phyloP scores from a whole-genome alignment of 1,140 invertebrate genomes.

The Gryon sp. region DNA sequence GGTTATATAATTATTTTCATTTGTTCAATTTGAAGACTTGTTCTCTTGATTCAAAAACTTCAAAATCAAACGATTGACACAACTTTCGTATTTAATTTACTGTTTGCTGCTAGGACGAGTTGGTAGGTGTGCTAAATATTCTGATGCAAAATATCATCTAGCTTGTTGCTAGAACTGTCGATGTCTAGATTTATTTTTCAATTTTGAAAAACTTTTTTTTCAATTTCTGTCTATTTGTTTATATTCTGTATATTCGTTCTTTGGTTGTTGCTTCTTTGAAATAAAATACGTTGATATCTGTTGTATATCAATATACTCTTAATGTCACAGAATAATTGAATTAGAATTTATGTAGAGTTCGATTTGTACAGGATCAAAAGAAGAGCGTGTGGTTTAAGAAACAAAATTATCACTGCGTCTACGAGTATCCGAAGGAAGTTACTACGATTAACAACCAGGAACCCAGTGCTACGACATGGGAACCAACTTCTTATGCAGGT shows the following conservation, averaged over 20 bases:
- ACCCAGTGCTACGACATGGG: constrained; percentile 70
- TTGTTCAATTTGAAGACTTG: too few relatives aligned
- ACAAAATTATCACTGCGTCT: constrained; percentile 89
- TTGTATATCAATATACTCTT: too few relatives aligned
- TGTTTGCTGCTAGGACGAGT: constrained; percentile 75
- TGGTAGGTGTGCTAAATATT: constrained; percentile 71
- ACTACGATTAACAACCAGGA: constrained; percentile 65
- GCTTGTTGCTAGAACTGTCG: constrained; percentile 15
- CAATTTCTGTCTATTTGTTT: too few relatives aligned
- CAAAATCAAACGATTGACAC: constrained; percentile 56
- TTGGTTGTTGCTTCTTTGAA: too few relatives aligned
- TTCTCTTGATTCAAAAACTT: too few relatives aligned
- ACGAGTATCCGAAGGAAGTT: constrained; percentile 88
- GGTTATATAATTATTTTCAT: too few relatives aligned
- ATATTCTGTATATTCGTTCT: too few relatives aligned
- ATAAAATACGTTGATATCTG: too few relatives aligned
- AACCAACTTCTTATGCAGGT: constrained; percentile 75
- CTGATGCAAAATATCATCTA: constrained; percentile 44
- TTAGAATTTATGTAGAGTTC: too few relatives aligned
- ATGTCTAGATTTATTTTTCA: constrained; percentile 16
- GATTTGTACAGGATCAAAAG: constrained; percentile 78
- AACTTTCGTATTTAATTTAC: constrained; percentile 62
- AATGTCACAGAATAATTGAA: too few relatives aligned
- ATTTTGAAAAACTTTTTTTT: neutral
- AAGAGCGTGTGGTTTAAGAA: constrained; percentile 89